These are phyloP conservation scores for Mesoclemmys tuberculata DNA, from an alignment of 2,113 vertebrate genomes.

Conservation along the genomic window DNA sequence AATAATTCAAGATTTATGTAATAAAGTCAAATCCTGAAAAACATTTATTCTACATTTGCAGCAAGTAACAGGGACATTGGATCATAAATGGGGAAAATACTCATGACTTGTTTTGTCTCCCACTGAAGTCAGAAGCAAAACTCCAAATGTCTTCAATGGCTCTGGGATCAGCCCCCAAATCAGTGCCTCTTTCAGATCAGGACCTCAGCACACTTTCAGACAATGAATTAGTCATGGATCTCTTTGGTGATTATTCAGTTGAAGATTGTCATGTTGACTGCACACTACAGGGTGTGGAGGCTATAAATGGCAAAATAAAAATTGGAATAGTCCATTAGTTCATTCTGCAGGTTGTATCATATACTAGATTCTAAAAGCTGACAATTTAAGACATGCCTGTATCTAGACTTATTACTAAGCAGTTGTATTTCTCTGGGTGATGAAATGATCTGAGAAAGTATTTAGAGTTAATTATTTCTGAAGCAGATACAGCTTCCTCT, in stretches of 20 bases:
- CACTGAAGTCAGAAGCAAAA: background rate
- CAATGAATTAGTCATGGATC: background rate
- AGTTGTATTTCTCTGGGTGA: conserved; percentile 23
- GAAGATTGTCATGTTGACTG: background rate
- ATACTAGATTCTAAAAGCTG: background rate
- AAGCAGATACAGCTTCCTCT: background rate
- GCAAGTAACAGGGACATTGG: background rate
- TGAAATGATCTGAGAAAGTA: conserved; percentile 35
- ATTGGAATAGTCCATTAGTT: background rate
- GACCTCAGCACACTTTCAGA: background rate
- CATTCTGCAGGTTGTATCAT: background rate
- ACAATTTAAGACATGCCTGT: conserved; percentile 9
- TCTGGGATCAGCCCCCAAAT: background rate
- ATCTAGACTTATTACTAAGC: conserved; percentile 23
- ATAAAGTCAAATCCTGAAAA: background rate
- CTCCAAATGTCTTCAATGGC: background rate
- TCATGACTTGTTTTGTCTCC: background rate
- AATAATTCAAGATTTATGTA: background rate
- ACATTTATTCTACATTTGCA: background rate
- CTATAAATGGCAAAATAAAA: conserved; percentile 1
- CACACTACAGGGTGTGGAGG: background rate
- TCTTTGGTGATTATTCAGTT: background rate
- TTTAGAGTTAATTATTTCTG: conserved; percentile 35
- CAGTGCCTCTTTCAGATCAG: background rate
- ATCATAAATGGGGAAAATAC: background rate